Base-by-base conservation (phyloP, 2,888 invertebrate species). In the Ectemnius cavifrons region DNA sequence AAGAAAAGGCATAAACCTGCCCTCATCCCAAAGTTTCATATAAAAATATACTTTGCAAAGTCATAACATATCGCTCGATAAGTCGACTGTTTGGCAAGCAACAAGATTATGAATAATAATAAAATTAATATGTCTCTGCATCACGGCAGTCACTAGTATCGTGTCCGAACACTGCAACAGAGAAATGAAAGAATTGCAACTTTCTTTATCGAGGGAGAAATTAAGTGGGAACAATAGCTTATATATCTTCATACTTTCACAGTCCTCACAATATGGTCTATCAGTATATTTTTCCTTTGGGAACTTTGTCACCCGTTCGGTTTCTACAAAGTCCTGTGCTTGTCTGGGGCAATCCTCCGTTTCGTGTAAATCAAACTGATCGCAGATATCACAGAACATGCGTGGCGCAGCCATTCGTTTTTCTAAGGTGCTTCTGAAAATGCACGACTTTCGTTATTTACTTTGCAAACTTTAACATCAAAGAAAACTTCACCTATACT, bases 301-400 rank as follows among this genome's bases (percentile, higher is more conserved):
- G 20, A 84, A 81, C 81, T 90, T 86, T 79, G 87, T 78, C 20
- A 85, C 88, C 49, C 92, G 91, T 65, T 93, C 92, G 65, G 93
- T 93, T 64, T 92, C 92, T 68, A 93, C 93, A 18, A 90, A 90
- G 49, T 92, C 92, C 86, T 92, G 92, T 37, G 94, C 94, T 92
- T 98, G 98, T 61, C 94, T 92, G 46, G 98, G 98, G 90, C 99
- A 99, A 89, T 99, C 99, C 91, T 99, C 99, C 0, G 99, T 99
- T 91, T 99, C 98, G 90, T 99, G 99, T 70, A 95, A 93, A 92
- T 99, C 99, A 92, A 99, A 99, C 90, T 95, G 94, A 92, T 99
- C 99, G 91, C 99, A 99, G 86, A 98, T 99, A 93, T 99, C 99
- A 93, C 99, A 99, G 93, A 97, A 99, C 88, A 96, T 92, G 27